Evolutionary conservation across 2,797 vertebrate species (phyloP), one percentile per base, ranked within the genome.

Genomic region (Hippopotamyrus pictus): DNA sequence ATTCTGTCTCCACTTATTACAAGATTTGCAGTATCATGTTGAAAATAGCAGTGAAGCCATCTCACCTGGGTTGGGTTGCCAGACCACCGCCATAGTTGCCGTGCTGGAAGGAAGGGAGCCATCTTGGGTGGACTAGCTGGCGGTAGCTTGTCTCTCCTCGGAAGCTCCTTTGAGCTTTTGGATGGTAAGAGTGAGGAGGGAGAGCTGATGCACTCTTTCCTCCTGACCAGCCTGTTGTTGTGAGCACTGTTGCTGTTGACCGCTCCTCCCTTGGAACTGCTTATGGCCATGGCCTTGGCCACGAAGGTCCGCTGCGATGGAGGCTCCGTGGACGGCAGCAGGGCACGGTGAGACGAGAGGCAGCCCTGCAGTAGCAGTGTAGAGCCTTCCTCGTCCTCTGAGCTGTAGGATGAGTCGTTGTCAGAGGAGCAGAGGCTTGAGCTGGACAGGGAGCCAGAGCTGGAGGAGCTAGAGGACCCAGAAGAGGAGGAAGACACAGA

Each of bases 71-170:
- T 99, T 91, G 98, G 98, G 93, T 97, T 98, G 90, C 98, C 98
- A 0, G 98, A 99, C 98, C 98, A 99, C 93, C 96, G 97, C 98
- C 98, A 99, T 90, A 99, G 96, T 94, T 99, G 98, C 73, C 96
- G 97, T 37, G 97, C 97, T 0, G 98, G 97, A 91, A 97, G 95
- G 94, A 97, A 97, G 65, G 97, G 95, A 0, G 97, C 94, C 92
- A 97, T 97, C 95, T 97, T 98, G 91, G 96, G 93, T 93, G 96
- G 95, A 92, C 97, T 96, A 88, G 97, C 96, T 86, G 98, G 97
- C 44, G 97, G 96, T 95, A 98, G 96, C 93, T 98, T 97, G 94
- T 98, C 98, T 94, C 97, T 97, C 95, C 98, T 98, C 84, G 96
- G 90, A 73, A 94, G 94, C 94, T 98, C 98, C 96, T 97, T 98